Percentiles rank a stretch among this genome's conserved stretches.
Conservation (phyloP, 2,113 vertebrate species). For the Urocitellus parryii region DNA sequence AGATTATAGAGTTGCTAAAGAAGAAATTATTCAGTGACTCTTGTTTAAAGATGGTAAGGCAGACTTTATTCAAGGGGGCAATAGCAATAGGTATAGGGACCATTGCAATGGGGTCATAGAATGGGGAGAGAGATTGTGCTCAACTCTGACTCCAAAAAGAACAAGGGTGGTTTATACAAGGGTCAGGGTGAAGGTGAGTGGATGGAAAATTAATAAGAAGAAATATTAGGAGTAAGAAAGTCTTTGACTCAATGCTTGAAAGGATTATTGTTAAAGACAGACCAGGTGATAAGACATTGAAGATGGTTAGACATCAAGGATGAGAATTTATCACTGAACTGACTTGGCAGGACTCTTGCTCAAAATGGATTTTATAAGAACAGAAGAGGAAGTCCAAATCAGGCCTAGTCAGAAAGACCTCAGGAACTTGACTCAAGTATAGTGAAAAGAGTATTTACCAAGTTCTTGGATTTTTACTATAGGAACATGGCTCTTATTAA, state of each 20-base stretch:
- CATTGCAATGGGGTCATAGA: neutral
- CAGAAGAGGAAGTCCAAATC: neutral
- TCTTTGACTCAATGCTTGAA: neutral
- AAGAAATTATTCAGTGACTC: neutral
- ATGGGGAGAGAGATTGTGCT: neutral
- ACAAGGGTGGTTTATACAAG: neutral
- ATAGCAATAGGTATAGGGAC: neutral
- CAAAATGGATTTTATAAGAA: neutral
- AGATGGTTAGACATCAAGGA: neutral
- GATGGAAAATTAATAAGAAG: neutral
- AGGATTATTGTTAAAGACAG: neutral
- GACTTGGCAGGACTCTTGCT: neutral
- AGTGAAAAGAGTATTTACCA: neutral
- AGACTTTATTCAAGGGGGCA: neutral
- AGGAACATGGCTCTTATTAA: neutral
- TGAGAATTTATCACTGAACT: neutral
- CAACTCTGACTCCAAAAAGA: neutral
- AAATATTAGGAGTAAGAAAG: neutral
- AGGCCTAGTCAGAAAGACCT: neutral
- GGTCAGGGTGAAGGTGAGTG: neutral
- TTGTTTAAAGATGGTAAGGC: neutral
- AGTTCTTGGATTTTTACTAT: constrained; percentile 4
- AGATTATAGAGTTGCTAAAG: neutral
- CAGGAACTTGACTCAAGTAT: neutral
- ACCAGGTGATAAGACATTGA: neutral